Evolutionary conservation across 2,797 vertebrate species (phyloP), one percentile per base, ranked within the genome.

Genomic region (Psittacula echo): DNA sequence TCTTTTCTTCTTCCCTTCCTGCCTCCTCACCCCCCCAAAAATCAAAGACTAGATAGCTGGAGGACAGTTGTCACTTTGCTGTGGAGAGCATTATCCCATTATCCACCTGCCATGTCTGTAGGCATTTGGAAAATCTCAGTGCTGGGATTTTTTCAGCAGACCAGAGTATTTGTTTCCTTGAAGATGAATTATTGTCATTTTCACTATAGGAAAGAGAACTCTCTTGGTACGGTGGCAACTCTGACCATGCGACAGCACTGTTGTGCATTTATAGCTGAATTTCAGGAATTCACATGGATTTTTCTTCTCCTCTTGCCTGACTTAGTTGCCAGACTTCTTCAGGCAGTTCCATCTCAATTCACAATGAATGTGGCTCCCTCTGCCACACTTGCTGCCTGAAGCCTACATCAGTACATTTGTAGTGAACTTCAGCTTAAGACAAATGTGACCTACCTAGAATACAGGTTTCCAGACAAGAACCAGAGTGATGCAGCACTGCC

Each of bases 401-500:
- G 72, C 47, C 75, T 44, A 67, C 56, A 56, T 65, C 66, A 56
- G 42, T 34, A 53, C 34, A 32, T 62, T 64, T 76, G 58, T 16
- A 32, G 60, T 65, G 65, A 91, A 34, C 73, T 94, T 66, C 41
- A 76, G 39, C 30, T 78, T 21, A 32, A 71, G 65, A 68, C 48
- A 77, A 67, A 26, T 10, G 68, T 93, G 95, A 88, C 93, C 93
- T 94, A 76, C 86, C 93, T 95, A 74, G 77, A 79, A 67, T 16
- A 56, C 41, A 73, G 47, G 53, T 42, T 91, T 72, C n/a, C 66
- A 87, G 83, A n/a, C 7, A 0, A 24, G 45, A 71, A 37, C 51
- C 76, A 41, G 54, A 27, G 58, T 16, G 70, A 29, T 47, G 87
- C 85, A 71, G 68, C 44, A 47, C 21, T 29, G n/a, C 87, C 93